A percentile compares a stretch with the other conserved stretches of the same genome.
Evolutionary conservation across 1,140 invertebrate species (phyloP).

Genomic region (Drosophila ohnishii): DNA sequence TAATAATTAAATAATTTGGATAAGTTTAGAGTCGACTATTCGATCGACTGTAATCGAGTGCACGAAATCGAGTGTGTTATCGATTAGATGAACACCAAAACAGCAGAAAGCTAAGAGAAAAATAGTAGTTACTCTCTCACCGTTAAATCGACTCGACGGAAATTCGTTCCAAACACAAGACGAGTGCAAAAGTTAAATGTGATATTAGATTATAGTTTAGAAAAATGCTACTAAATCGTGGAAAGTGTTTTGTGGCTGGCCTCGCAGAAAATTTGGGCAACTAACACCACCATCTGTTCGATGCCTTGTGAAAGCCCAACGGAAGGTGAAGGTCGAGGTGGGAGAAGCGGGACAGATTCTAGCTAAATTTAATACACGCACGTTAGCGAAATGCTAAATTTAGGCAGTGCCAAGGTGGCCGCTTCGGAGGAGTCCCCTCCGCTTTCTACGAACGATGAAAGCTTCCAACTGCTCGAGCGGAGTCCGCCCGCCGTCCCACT

Average conservation of each 20-base stretch:
- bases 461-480: conserved; percentile 32
- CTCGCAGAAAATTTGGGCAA: conserved; percentile 29
- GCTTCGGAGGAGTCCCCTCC: conserved; percentile 29
- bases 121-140: not conserved
- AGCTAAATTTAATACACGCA: conserved; percentile 34
- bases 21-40: too few relatives aligned
- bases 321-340: conserved; percentile 15
- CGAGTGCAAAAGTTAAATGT: conserved; percentile 25
- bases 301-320: conserved; percentile 49
- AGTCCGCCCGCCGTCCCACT: conserved; percentile 9
- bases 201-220: conserved; percentile 32
- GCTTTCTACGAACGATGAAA: conserved; percentile 34
- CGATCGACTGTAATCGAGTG: too few relatives aligned
- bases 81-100: not conserved
- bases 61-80: not conserved
- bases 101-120: not conserved
- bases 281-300: conserved; percentile 12
- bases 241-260: conserved; percentile 16
- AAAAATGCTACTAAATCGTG: conserved; percentile 4
- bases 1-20: too few relatives aligned
- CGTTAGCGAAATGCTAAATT: conserved; percentile 68
- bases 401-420: conserved; percentile 50
- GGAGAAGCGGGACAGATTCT: conserved; percentile 13
- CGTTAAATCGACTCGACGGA: conserved; percentile 5
- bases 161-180: not conserved